phyloP scores from a whole-genome alignment of 2,797 vertebrate genomes.

The Geotrypetes seraphini region DNA sequence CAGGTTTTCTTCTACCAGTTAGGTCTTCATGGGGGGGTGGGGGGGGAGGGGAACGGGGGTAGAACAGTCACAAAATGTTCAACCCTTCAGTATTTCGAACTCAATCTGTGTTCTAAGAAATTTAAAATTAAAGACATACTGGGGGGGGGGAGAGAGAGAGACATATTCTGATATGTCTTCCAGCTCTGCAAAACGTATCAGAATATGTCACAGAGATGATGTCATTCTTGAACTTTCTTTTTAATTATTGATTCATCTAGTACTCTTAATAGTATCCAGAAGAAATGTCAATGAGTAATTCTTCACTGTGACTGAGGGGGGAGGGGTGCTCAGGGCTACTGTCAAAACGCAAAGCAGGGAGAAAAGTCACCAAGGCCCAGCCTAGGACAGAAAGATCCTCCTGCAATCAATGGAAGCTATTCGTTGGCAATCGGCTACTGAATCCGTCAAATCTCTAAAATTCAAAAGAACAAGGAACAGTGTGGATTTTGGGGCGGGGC shows the following conservation, averaged over 20 bases:
- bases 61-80: not conserved
- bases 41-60: not conserved
- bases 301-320: not conserved
- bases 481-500: too few species aligned
- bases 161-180: too few species aligned
- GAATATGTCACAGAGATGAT: not conserved
- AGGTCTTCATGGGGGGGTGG: not conserved
- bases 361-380: not conserved
- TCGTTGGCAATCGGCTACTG: too few species aligned
- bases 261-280: slow-evolving; percentile 11
- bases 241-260: slow-evolving; percentile 8
- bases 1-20: not conserved
- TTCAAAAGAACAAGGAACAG: too few species aligned
- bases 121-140: not conserved
- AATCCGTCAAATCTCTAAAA: too few species aligned
- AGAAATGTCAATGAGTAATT: slow-evolving; percentile 7
- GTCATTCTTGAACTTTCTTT: not conserved
- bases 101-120: not conserved
- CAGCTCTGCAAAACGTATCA: slow-evolving; percentile 5
- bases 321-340: too few species aligned
- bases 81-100: not conserved
- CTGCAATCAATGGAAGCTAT: too few species aligned
- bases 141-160: not conserved
- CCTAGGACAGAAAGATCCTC: not conserved
- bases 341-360: too few species aligned